Evolutionary conservation across 1,140 invertebrate genomes (phyloP).

Genomic region (Lepidurus packardi): DNA sequence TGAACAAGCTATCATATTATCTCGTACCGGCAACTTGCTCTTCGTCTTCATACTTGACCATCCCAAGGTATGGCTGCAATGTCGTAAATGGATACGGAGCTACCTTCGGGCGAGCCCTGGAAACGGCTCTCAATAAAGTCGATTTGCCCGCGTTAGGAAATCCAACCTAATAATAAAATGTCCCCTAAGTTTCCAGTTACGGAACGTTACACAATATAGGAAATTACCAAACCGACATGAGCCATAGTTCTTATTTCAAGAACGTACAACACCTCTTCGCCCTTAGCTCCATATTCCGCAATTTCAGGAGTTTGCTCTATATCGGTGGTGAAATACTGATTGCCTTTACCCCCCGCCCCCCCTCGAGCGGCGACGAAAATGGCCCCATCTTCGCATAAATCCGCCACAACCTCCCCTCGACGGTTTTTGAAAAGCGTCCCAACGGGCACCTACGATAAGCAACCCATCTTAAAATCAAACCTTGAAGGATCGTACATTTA

Average conservation of each 20-base stretch:
- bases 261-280: slow-evolving; percentile 65
- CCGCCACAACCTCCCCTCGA: slow-evolving; percentile 59
- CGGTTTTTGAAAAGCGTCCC: slow-evolving; percentile 69
- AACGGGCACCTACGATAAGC: slow-evolving; percentile 62
- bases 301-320: slow-evolving; percentile 74
- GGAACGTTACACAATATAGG: neutral
- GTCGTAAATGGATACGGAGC: slow-evolving; percentile 97
- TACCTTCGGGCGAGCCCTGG: slow-evolving; percentile 86
- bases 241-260: slow-evolving; percentile 90
- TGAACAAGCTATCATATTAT: neutral
- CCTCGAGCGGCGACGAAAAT: slow-evolving; percentile 91
- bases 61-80: slow-evolving; percentile 82
- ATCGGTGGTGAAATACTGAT: slow-evolving; percentile 80
- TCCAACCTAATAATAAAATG: slow-evolving; percentile 62
- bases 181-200: neutral
- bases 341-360: slow-evolving; percentile 91
- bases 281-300: slow-evolving; percentile 79
- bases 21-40: slow-evolving; percentile 72
- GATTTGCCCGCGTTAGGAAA: slow-evolving; percentile 97
- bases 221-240: slow-evolving; percentile 74
- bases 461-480: slow-evolving; percentile 21
- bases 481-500: neutral
- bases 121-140: slow-evolving; percentile 81
- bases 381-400: slow-evolving; percentile 62
- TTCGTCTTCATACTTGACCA: slow-evolving; percentile 88